Base-by-base conservation (phyloP, 2,888 invertebrate species). In the Bellardia bayeri region DNA sequence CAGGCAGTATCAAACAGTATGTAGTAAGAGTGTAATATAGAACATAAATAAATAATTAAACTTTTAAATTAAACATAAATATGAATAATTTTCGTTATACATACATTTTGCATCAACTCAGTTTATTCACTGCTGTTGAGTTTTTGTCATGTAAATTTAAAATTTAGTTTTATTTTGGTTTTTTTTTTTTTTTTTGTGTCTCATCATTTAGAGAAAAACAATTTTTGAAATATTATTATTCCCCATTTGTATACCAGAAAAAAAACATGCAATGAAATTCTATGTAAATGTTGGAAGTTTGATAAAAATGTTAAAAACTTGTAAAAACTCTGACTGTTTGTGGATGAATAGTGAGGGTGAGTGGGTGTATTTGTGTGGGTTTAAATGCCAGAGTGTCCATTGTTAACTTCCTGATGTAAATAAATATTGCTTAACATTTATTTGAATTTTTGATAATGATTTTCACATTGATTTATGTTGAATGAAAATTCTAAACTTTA, bases 41-140 rank as follows among this genome's bases (percentile, higher is more conserved):
- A 74, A 56, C 16, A 74, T 66, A 74, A 82, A 72, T 45, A 81
- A 72, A 74, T 33, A 42, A 74, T 74, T 56, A 82, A 74, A 74
- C 63, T 74, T 82, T 82, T 71, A 64, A 56, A 74, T 56, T 64
- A 74, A 64, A 74, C 42, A 74, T 49, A 49, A 74, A 74, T 61
- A 71, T 69, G 54, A 74, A 81, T 74, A 37, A 72, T 64, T 72
- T 80, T 72, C 14, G 9, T n/a, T 64, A 33, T 33, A 72, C 5
- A 33, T 33, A 72, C 5, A 64, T 64, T 81, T 64, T 72, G 45
- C 71, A 56, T 56, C 64, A 72, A 42, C 11, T 30, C 14, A 51
- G 14, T 58, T 37, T 61, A 45, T 58, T 58, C 37, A 54, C 14
- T 66, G n/a, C 66, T 66, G 16, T 64, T 33, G 8, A 16, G 5